These are phyloP conservation scores for Perdita meconis DNA, from an alignment of 2,888 invertebrate genomes.

Conservation along the genomic window DNA sequence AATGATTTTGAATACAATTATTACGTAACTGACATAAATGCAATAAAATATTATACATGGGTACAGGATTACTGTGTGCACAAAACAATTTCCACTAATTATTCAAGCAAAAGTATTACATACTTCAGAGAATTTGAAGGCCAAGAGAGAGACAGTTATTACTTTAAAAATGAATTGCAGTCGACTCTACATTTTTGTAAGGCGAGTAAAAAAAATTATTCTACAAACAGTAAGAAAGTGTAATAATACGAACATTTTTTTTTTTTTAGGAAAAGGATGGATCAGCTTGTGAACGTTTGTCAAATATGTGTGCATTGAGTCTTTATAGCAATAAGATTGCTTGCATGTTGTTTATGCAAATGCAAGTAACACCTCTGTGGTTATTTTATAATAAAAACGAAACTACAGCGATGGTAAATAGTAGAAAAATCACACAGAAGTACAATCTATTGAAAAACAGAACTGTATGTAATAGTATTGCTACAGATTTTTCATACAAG, in stretches of 20 bases:
- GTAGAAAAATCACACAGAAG: conserved; percentile 83
- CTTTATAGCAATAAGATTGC: conserved; percentile 84
- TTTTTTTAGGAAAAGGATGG: conserved; percentile 83
- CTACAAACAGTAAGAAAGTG: background rate
- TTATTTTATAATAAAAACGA: conserved; percentile 85
- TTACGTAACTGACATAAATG: conserved; percentile 80
- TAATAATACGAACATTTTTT: background rate
- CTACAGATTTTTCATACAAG: background rate
- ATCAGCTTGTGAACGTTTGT: conserved; percentile 88
- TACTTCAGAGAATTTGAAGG: conserved; percentile 81
- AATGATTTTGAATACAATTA: conserved; percentile 54
- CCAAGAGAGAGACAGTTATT: conserved; percentile 80
- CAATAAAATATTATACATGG: conserved; percentile 76
- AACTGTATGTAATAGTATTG: conserved; percentile 79
- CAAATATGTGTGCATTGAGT: conserved; percentile 88
- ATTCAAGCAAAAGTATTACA: conserved; percentile 78
- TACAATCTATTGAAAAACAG: conserved; percentile 83
- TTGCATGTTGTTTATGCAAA: conserved; percentile 73
- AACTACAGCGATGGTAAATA: conserved; percentile 82
- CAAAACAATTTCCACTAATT: conserved; percentile 74
- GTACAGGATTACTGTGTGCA: conserved; percentile 81
- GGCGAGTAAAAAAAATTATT: conserved; percentile 73
- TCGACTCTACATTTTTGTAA: conserved; percentile 83
- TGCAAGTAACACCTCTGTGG: conserved; percentile 77
- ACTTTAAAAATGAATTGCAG: conserved; percentile 82